A percentile compares a stretch with the other conserved stretches of the same genome.
phyloP scores from a whole-genome alignment of 2,113 vertebrate genomes.

The Microtus pennsylvanicus region DNA sequence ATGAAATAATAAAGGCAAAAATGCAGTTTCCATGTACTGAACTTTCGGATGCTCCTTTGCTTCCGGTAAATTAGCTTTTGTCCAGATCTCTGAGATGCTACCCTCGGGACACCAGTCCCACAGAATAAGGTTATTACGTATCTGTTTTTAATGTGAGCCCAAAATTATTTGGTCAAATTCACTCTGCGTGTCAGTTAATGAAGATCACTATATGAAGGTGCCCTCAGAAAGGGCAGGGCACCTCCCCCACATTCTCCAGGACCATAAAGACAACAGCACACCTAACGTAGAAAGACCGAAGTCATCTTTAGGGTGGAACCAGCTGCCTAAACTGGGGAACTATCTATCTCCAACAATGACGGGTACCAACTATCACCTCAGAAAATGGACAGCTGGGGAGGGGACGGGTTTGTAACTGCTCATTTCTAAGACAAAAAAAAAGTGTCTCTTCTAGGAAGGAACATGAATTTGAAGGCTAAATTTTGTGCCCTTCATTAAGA shows the following conservation, averaged over 20 bases:
- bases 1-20: slow-evolving; percentile 84
- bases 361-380: background rate
- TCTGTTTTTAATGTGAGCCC: slow-evolving; percentile 49
- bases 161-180: slow-evolving; percentile 75
- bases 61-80: slow-evolving; percentile 82
- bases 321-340: background rate
- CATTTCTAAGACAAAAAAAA: background rate
- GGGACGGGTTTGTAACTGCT: background rate
- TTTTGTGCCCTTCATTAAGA: slow-evolving; percentile 13
- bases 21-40: slow-evolving; percentile 82
- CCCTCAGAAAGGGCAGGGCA: background rate
- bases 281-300: background rate
- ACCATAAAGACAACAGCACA: background rate
- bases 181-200: slow-evolving; percentile 63
- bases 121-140: slow-evolving; percentile 73
- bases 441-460: background rate
- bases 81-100: slow-evolving; percentile 70
- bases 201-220: slow-evolving; percentile 60
- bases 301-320: background rate
- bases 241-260: background rate
- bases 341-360: background rate
- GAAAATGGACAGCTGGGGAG: background rate
- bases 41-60: slow-evolving; percentile 73
- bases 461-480: background rate
- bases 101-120: slow-evolving; percentile 63